These are phyloP conservation scores for Anthoscopus minutus DNA, from an alignment of 2,113 vertebrate species.

Conservation along the genomic window DNA sequence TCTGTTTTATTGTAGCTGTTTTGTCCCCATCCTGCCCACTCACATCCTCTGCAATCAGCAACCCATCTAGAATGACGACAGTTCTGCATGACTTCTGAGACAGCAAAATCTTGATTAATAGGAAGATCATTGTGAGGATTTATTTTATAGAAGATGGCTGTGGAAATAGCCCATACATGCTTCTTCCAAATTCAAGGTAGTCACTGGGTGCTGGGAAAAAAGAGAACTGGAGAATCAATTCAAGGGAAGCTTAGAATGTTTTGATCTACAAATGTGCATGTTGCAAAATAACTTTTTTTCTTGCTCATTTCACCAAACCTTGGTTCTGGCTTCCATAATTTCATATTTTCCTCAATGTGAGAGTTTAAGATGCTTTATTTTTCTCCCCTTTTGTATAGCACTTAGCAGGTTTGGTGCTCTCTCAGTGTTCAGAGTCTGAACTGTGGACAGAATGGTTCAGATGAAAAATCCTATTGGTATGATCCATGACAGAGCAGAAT, in stretches of 20 bases:
- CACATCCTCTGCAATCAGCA: background rate
- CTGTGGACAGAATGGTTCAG: background rate
- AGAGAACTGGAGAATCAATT: background rate
- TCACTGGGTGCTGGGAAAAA: background rate
- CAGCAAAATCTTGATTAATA: background rate
- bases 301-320: background rate
- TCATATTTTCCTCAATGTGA: background rate
- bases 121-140: background rate
- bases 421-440: background rate
- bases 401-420: background rate
- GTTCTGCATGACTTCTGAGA: background rate
- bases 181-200: background rate
- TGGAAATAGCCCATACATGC: background rate
- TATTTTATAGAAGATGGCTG: background rate
- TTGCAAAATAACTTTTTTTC: background rate
- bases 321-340: background rate
- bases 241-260: background rate
- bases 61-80: background rate
- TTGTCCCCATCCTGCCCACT: conserved; percentile 9
- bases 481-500: background rate
- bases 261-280: background rate
- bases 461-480: background rate
- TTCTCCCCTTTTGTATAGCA: background rate
- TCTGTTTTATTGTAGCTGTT: background rate
- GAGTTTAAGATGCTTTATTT: background rate